phyloP scores from a whole-genome alignment of 2,797 vertebrate genomes.

The Picus viridis region DNA sequence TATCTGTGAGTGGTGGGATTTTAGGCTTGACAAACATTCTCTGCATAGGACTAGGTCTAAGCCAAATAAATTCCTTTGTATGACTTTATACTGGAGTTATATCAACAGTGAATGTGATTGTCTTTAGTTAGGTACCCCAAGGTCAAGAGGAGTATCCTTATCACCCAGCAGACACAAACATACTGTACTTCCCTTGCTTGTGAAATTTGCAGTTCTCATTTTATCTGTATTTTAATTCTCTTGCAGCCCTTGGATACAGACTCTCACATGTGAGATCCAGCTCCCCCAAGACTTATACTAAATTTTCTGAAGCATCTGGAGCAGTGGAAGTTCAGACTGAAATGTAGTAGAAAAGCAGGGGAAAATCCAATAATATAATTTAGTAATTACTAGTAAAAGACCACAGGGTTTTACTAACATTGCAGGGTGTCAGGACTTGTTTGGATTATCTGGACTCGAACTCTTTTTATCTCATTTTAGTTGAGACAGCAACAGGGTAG shows the following conservation, averaged over 20 bases:
- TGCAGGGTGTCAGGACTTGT: not conserved
- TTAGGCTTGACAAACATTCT: not conserved
- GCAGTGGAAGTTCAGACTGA: not conserved
- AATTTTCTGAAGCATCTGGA: not conserved
- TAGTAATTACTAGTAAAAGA: not conserved
- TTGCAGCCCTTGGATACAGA: not conserved
- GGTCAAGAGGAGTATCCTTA: not conserved
- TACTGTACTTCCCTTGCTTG: not conserved
- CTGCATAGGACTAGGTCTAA: not conserved
- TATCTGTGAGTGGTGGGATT: not conserved
- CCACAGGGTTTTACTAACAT: not conserved
- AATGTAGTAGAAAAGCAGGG: not conserved
- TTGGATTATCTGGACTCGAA: not conserved
- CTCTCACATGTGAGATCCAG: not conserved
- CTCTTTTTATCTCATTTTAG: not conserved
- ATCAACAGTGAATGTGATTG: not conserved
- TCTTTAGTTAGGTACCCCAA: not conserved
- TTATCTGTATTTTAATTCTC: not conserved
- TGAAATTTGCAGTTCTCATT: not conserved
- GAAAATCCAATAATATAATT: not conserved
- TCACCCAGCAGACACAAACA: not conserved
- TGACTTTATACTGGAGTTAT: not conserved
- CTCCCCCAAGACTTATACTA: not conserved
- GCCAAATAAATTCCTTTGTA: not conserved
- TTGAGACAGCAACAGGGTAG: not conserved